A percentile compares a stretch with the other conserved stretches of the same genome.
Conservation (phyloP, 2,797 vertebrate genomes). For the Coluber constrictor region DNA sequence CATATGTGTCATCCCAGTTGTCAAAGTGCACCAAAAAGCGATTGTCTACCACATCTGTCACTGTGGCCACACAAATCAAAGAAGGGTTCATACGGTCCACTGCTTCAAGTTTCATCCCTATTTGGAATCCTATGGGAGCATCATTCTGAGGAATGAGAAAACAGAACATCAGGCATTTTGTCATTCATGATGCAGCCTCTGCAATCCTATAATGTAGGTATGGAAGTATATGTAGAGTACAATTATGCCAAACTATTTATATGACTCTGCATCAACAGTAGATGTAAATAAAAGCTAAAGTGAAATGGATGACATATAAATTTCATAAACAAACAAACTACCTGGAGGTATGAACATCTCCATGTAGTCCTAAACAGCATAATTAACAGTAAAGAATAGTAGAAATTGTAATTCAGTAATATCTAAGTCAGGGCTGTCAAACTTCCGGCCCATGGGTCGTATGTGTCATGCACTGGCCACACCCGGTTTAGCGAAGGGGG, state of each 20-base stretch:
- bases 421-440: not conserved
- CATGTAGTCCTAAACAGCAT: not conserved
- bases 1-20: slow-evolving; percentile 98
- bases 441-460: no score
- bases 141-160: slow-evolving; percentile 71
- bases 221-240: not conserved
- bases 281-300: not conserved
- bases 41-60: slow-evolving; percentile 89
- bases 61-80: slow-evolving; percentile 94
- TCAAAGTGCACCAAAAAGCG: slow-evolving; percentile 98
- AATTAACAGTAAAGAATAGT: not conserved
- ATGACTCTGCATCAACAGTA: not conserved
- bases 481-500: no score
- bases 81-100: slow-evolving; percentile 99
- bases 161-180: not conserved
- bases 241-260: not conserved
- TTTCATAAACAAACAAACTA: not conserved
- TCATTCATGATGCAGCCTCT: not conserved
- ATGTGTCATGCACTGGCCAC: no score
- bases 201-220: not conserved
- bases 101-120: slow-evolving; percentile 96
- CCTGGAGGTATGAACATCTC: not conserved
- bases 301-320: not conserved
- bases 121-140: slow-evolving; percentile 82
- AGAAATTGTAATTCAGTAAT: not conserved